Conservation (phyloP, 2,888 invertebrate species). For the Mythimna ferrago region DNA sequence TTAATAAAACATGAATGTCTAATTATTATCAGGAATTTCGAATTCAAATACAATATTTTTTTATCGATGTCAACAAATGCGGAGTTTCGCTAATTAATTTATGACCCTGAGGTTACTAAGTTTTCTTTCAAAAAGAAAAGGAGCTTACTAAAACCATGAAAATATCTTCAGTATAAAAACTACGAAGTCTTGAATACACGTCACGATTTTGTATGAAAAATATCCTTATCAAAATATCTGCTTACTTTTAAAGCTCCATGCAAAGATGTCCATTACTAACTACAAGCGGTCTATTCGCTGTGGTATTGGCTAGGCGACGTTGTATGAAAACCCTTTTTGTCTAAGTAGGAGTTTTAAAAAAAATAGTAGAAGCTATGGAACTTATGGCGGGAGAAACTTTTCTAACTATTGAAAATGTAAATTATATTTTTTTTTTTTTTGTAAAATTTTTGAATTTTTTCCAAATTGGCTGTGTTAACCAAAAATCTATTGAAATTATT, state of each 20-base stretch:
- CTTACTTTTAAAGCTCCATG: conserved; percentile 42
- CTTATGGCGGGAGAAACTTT: neutral
- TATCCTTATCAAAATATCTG: conserved; percentile 5
- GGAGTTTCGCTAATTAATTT: neutral
- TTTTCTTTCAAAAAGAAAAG: neutral
- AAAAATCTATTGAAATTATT: neutral
- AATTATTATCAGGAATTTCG: no score
- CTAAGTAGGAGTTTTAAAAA: neutral
- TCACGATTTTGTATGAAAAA: conserved; percentile 2
- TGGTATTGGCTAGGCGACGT: conserved; percentile 9
- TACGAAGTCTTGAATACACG: conserved; percentile 11
- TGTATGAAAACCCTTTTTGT: conserved; percentile 38
- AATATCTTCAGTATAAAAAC: conserved; percentile 16
- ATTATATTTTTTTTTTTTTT: neutral
- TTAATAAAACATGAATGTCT: no score
- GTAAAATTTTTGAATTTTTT: neutral
- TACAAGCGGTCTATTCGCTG: conserved; percentile 1
- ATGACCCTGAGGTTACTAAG: neutral
- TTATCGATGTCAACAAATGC: no score
- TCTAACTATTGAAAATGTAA: neutral
- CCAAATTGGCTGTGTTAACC: neutral
- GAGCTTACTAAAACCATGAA: neutral
- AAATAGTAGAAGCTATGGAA: neutral
- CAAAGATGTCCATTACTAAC: conserved; percentile 19
- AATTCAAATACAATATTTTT: neutral